Evolutionary conservation across 2,113 vertebrate species (phyloP), one percentile per base, ranked within the genome.

Genomic region (Lophius piscatorius): DNA sequence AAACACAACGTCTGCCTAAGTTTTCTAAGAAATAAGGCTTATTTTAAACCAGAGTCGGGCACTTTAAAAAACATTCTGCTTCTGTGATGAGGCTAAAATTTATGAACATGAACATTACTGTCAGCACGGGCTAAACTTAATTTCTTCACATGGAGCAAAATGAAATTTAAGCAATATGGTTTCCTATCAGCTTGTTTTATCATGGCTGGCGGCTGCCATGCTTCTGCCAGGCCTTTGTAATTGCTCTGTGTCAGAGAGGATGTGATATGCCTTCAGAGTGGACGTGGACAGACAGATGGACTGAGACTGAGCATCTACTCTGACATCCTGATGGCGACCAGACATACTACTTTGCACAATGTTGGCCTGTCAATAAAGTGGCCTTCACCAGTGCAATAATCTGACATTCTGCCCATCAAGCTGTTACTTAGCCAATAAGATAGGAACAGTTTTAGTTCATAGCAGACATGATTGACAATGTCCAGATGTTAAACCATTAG

Each of bases 241-340:
- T 90, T 84, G 82, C 67, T 31, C 65, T 56, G 70, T 67, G 80
- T 84, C 78, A 65, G 76, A 74, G 72, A 59, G 75, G 72, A 60
- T 39, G 71, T 73, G 57, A 66, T 63, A 55, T 46, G 74, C 65
- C 78, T 70, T 78, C 76, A 65, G 76, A 58, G 70, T 76, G 70
- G 76, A 82, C 45, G 74, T 67, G 67, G 63, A 65, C 58, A 67
- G 78, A 84, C 89, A 91, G 89, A 90, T 91, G 90, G 87, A 82
- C 66, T 12, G 61, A 59, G 74, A 77, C 87, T 87, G 9, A n/a
- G n/a, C n/a, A n/a, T 31, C 83, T 72, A 82, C 75, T 64, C 46
- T 63, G 72, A 81, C 85, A 67, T 60, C 67, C 70, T 73, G 74
- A 54, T 48, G 58, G 66, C 66, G 84, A 77, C 85, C 69, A 83